Evolutionary conservation across 2,797 vertebrate species (phyloP).

Genomic region (Micrastur ruficollis): DNA sequence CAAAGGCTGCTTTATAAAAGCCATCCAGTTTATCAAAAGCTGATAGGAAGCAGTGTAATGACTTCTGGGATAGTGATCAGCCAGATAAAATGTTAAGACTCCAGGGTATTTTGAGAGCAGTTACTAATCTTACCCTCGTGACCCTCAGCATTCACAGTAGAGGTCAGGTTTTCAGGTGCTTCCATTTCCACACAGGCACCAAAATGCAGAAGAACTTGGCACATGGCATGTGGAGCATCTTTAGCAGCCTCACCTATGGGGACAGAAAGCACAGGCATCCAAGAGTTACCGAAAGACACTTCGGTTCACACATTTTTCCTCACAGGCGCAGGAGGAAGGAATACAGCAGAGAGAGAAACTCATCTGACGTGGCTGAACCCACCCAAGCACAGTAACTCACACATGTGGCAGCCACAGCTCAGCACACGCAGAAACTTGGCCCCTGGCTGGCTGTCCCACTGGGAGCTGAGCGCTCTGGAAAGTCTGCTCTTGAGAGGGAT

Average conservation of each 20-base stretch:
- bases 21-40: not conserved
- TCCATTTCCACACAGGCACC: not conserved
- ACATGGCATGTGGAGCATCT: not conserved
- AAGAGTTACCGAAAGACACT: not conserved
- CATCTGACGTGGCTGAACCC: not conserved
- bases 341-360: not conserved
- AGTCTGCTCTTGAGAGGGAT: not conserved
- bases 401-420: rapidly evolving
- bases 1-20: not conserved
- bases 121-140: not conserved
- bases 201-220: not conserved
- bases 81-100: not conserved
- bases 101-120: not conserved
- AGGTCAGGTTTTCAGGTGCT: not conserved
- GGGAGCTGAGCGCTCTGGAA: not conserved
- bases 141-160: not conserved
- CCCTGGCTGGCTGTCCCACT: not conserved
- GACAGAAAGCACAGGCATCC: not conserved
- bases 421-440: not conserved
- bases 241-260: not conserved
- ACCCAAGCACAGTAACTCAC: not conserved
- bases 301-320: not conserved
- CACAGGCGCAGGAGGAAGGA: not conserved
- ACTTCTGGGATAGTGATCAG: not conserved
- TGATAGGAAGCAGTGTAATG: not conserved